A percentile compares a stretch with the other conserved stretches of the same genome.
phyloP scores from a whole-genome alignment of 2,113 vertebrate species.

The Gymnorhina tibicen region DNA sequence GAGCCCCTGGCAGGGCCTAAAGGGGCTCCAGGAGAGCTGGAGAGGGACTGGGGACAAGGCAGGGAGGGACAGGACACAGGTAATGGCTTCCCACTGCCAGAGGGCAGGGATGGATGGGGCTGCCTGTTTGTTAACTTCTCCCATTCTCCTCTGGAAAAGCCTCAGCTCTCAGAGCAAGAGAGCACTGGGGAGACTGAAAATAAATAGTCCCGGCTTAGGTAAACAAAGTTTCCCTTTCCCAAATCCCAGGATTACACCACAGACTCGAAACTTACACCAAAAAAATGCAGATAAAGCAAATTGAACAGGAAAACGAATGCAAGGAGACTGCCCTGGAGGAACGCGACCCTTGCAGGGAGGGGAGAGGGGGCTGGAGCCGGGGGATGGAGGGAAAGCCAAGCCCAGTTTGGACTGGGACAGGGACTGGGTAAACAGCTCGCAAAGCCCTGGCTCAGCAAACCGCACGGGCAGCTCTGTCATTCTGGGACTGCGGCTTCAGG shows the following conservation, averaged over 20 bases:
- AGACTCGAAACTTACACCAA: neutral
- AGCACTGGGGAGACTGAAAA: neutral
- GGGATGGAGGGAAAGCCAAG: accelerated
- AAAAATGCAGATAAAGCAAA: neutral
- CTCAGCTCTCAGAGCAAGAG: neutral
- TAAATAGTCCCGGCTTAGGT: neutral
- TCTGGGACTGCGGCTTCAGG: neutral
- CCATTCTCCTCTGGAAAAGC: neutral
- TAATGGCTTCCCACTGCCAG: neutral
- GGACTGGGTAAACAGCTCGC: neutral
- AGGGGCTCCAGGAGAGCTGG: neutral
- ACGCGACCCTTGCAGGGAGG: accelerated
- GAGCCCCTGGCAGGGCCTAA: accelerated
- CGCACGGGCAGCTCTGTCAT: accelerated
- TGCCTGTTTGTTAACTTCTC: neutral
- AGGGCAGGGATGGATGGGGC: accelerated
- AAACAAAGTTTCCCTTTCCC: neutral
- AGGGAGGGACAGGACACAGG: neutral
- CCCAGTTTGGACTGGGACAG: neutral
- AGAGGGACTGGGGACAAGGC: neutral
- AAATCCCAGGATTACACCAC: neutral
- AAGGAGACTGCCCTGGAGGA: neutral
- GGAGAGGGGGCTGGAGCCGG: neutral
- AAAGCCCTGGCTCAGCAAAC: neutral
- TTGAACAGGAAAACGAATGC: accelerated